phyloP scores from a whole-genome alignment of 2,888 invertebrate species.

The Apamea crenata region DNA sequence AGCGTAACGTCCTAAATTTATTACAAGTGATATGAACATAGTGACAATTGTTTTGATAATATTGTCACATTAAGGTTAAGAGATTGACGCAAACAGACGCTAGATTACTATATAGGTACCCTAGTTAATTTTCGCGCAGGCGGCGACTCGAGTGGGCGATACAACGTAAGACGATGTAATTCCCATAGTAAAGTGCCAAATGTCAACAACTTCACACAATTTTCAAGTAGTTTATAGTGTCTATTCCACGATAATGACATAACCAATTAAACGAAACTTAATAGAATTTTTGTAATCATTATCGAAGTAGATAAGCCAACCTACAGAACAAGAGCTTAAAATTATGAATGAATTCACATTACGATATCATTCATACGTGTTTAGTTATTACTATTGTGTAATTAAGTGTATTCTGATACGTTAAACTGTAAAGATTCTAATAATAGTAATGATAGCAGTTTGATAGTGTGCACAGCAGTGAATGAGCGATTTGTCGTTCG shows the following conservation, averaged over 20 bases:
- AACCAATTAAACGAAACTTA: constrained; percentile 8
- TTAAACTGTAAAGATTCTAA: constrained; percentile 46
- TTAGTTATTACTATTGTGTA: constrained; percentile 36
- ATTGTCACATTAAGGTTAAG: constrained; percentile 45
- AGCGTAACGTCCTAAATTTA: constrained; percentile 29
- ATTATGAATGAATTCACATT: constrained; percentile 46
- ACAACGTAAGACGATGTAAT: constrained; percentile 35
- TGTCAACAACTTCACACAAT: constrained; percentile 55
- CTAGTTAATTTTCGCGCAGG: constrained; percentile 38
- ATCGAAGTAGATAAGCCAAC: not conserved
- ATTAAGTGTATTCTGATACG: constrained; percentile 36
- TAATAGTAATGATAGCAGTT: constrained; percentile 58
- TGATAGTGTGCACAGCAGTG: constrained; percentile 48
- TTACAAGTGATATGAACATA: constrained; percentile 38
- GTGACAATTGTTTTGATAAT: constrained; percentile 56
- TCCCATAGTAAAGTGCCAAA: constrained; percentile 48
- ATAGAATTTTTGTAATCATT: constrained; percentile 2
- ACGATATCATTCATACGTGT: constrained; percentile 24
- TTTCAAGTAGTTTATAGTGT: constrained; percentile 40
- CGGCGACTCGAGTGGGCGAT: constrained; percentile 38
- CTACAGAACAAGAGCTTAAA: not conserved
- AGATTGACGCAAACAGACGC: constrained; percentile 50
- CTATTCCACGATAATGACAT: constrained; percentile 15
- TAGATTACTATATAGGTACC: constrained; percentile 32
- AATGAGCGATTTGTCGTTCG: constrained; percentile 49